phyloP scores from a whole-genome alignment of 2,797 vertebrate genomes.

The Cephalopachus bancanus region DNA sequence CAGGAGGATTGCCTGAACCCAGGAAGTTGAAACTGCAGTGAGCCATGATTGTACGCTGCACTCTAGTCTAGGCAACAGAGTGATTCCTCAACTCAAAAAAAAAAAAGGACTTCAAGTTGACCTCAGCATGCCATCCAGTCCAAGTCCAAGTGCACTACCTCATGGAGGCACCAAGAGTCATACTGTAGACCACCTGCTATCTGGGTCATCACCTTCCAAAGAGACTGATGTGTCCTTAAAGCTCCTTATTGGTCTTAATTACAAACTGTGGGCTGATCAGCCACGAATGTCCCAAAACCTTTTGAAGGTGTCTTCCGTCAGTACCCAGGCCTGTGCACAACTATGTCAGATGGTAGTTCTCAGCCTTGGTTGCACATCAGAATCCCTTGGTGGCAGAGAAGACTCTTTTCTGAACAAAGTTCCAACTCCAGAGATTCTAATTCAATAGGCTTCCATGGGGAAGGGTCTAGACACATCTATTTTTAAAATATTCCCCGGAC shows the following conservation, averaged over 20 bases:
- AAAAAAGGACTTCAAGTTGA: not conserved
- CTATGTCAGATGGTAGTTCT: not conserved
- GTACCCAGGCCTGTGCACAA: not conserved
- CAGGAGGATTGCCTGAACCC: no score
- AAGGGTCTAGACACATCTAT: not conserved
- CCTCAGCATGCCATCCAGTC: not conserved
- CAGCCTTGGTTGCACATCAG: not conserved
- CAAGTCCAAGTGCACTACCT: not conserved
- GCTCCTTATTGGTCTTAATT: not conserved
- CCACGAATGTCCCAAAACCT: not conserved
- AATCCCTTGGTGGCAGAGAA: not conserved
- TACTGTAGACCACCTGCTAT: not conserved
- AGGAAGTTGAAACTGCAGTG: no score
- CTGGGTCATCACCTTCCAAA: not conserved
- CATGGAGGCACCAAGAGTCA: not conserved
- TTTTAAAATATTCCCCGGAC: not conserved
- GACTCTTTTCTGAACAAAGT: constrained; percentile 8
- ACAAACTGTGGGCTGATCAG: not conserved
- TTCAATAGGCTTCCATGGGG: not conserved
- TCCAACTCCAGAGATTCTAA: not conserved
- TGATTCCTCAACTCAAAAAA: no score
- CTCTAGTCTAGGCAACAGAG: no score
- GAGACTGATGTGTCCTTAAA: not conserved
- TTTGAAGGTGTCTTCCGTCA: not conserved
- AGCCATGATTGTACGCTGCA: no score